Evolutionary conservation across 1,140 invertebrate genomes (phyloP), one percentile per base, ranked within the genome.

Genomic region (Goniozus legneri): DNA sequence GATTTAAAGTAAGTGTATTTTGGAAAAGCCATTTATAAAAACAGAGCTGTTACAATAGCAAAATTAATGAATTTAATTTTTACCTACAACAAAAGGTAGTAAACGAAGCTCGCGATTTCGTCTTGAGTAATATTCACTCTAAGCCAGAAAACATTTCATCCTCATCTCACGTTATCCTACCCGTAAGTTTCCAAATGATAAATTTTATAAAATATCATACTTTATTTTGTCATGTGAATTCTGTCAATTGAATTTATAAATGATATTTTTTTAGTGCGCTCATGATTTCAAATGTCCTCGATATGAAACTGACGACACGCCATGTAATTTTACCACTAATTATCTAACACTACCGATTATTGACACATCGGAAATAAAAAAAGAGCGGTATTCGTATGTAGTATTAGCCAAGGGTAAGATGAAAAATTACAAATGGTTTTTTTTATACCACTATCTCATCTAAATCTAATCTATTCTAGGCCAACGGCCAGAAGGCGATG

Each of bases 211-310:
- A 14, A 13, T 13, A 45, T 14, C 6, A n/a, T n/a, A n/a, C 3
- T 42, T 10, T 13, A 19, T 32, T 19, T 48, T 44, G 32, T 45
- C 22, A 44, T 18, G 32, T 8, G 39, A 20, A 37, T 34, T 50
- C 24, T 31, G 47, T 47, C 52, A 27, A 44, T 47, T n/a, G n/a
- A 38, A 43, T 53, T 16, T 53, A 18, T 10, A 16, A 27, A 45
- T 20, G 37, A 73, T n/a, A n/a, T n/a, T n/a, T n/a, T n/a, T 77
- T 62, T 56, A 92, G 80, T 95, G 92, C 74, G 85, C 91, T 0
- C 89, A 94, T 65, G 85, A 93, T 50, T 63, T 71, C 8, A 45
- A 65, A 0, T 96, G 92, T 73, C 92, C 92, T 1, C 75, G 83
- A 47, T 81, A 80, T 44, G 32, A 71, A 0, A 36, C 30, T 32